phyloP scores from a whole-genome alignment of 2,888 invertebrate genomes.

The Caenorhabditis sp. region DNA sequence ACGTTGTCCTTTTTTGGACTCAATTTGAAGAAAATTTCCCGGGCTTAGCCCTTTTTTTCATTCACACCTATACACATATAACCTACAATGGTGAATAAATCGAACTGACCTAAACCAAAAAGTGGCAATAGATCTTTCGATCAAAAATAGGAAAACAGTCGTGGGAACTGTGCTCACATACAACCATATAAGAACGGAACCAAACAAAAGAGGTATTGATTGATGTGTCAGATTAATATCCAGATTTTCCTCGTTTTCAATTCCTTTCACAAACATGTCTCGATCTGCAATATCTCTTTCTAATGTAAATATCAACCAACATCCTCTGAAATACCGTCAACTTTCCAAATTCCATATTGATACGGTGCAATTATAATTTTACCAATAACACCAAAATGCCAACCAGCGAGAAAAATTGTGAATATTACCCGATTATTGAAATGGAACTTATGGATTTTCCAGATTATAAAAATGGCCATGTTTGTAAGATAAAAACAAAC shows the following conservation, averaged over 20 bases:
- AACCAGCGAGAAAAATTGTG: conserved; percentile 1
- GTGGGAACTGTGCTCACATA: conserved; percentile 12
- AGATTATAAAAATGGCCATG: neutral
- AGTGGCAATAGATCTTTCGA: conserved; percentile 17
- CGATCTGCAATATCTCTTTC: neutral
- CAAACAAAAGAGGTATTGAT: conserved; percentile 4
- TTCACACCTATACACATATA: too few species aligned
- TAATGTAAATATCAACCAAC: neutral
- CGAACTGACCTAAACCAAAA: conserved; percentile 11
- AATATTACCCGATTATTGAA: conserved; percentile 16
- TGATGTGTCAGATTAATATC: neutral
- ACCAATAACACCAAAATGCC: conserved; percentile 18
- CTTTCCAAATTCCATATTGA: conserved; percentile 15
- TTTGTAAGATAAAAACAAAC: neutral
- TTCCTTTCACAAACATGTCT: neutral
- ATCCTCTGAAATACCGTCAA: too few species aligned
- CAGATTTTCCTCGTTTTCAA: neutral
- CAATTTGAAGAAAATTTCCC: too few species aligned
- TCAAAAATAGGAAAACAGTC: conserved; percentile 8
- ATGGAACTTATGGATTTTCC: conserved; percentile 21
- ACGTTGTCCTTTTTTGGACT: too few species aligned
- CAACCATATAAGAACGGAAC: conserved; percentile 19
- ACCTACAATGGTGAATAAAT: too few species aligned
- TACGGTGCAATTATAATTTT: conserved; percentile 9
- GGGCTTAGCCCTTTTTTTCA: too few species aligned